Evolutionary conservation across 2,113 vertebrate genomes (phyloP), one percentile per base, ranked within the genome.

Genomic region (Hippocampus mohnikei): DNA sequence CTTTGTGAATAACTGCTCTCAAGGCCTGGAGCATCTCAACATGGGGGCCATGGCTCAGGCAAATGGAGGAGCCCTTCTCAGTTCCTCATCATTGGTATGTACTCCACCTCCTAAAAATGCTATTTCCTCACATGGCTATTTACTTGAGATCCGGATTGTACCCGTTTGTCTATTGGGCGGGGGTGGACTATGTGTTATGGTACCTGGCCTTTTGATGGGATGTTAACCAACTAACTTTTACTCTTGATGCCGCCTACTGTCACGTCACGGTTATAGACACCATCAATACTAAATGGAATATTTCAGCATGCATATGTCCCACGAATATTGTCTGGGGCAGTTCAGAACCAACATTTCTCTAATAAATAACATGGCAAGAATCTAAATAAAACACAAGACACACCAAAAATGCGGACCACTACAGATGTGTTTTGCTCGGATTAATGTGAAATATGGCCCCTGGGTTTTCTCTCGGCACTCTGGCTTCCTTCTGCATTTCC

Each of bases 11-110:
- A 81, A 88, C 16, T 77, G 88, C 1, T 82, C 91, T 56, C 93
- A 90, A 66, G 84, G 86, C 41, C 81, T 95, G 81, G 94, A 94
- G 80, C 94, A 94, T 71, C 89, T 95, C n/a, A 93, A 92, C 74
- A 93, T 96, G 21, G 92, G 93, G 53, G 81, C 89, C 46, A 94
- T 95, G 85, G 89, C 85, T 60, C 94, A 94, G 65, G 81, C 92
- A 37, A 92, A 93, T 46, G 93, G 91, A 23, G 94, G 91, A 46
- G 90, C 93, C 53, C 92, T 96, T 61, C 89, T 92, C 11, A 88
- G 85, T 50, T 83, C 90, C 2, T 82, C 90, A 3, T 84, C 87
- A 0, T 73, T 91, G 88, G 88, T 90, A 72, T 69, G 90, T 58
- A 3, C 58, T 21, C 53, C 4, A 12, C 52, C n/a, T 23, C 25